phyloP scores from a whole-genome alignment of 2,888 invertebrate genomes.

The Cephus nigrinus region DNA sequence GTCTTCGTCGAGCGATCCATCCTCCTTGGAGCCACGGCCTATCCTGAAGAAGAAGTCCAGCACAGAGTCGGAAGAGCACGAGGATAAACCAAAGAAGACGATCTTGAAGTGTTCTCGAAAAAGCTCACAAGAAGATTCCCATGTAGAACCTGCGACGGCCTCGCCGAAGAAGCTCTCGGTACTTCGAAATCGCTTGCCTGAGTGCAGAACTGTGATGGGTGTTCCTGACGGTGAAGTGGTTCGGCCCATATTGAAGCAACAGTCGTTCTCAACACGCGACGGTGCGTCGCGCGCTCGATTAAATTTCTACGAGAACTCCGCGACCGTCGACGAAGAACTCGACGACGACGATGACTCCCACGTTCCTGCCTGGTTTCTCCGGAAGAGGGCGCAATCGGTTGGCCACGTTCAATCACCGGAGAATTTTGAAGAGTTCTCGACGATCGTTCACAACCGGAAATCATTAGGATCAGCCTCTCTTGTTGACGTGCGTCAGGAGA shows the following conservation, averaged over 20 bases:
- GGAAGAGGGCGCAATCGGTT: slow-evolving; percentile 58
- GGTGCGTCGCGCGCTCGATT: slow-evolving; percentile 75
- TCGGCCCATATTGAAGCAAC: slow-evolving; percentile 76
- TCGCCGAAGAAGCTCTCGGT: slow-evolving; percentile 72
- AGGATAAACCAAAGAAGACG: slow-evolving; percentile 78
- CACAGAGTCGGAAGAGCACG: slow-evolving; percentile 79
- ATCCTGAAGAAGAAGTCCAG: slow-evolving; percentile 89
- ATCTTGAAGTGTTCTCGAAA: slow-evolving; percentile 82
- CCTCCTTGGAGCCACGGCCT: slow-evolving; percentile 69
- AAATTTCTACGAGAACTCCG: slow-evolving; percentile 71
- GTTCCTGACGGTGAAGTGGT: slow-evolving; percentile 69
- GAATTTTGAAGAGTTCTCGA: slow-evolving; percentile 35
- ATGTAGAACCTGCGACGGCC: slow-evolving; percentile 70
- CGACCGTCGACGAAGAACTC: slow-evolving; percentile 65
- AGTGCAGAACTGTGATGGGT: slow-evolving; percentile 65
- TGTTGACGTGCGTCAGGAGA: slow-evolving; percentile 31
- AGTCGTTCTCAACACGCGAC: slow-evolving; percentile 69
- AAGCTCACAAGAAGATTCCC: slow-evolving; percentile 73
- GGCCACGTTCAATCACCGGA: slow-evolving; percentile 50
- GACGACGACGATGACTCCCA: slow-evolving; percentile 63
- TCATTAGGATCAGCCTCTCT: slow-evolving; percentile 43
- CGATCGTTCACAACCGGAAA: slow-evolving; percentile 32
- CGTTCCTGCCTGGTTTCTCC: slow-evolving; percentile 42
- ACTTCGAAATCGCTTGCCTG: slow-evolving; percentile 70
- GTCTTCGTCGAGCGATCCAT: slow-evolving; percentile 53